Evolutionary conservation across 2,113 vertebrate genomes (phyloP).

Genomic region (Tor tambroides): DNA sequence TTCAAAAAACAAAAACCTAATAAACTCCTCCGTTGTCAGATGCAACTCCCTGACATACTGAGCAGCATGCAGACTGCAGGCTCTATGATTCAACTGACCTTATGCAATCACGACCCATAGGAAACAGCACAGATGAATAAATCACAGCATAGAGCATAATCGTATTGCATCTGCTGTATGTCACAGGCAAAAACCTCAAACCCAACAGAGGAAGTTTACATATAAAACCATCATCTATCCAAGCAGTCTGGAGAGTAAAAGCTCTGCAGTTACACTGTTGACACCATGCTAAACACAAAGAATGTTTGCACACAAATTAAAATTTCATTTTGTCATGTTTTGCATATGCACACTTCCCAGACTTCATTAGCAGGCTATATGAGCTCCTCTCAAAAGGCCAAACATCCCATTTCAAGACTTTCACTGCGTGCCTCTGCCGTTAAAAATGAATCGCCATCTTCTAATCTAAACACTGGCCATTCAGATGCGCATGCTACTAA

Average conservation of each 20-base stretch:
- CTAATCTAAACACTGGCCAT: conserved; percentile 73
- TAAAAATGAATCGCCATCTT: conserved; percentile 74
- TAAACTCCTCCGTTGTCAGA: conserved; percentile 39
- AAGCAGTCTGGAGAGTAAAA: background rate
- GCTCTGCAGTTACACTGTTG: background rate
- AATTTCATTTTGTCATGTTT: conserved; percentile 45
- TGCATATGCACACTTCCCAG: background rate
- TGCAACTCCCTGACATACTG: conserved; percentile 17
- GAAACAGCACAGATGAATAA: conserved; percentile 41
- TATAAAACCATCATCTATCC: conserved; percentile 33
- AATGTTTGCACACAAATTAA: conserved; percentile 23
- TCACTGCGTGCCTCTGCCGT: conserved; percentile 68
- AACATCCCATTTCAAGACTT: conserved; percentile 65
- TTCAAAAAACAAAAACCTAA: conserved; percentile 55
- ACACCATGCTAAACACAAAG: background rate
- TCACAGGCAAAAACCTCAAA: too few relatives aligned
- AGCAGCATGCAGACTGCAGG: conserved; percentile 24
- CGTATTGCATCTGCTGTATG: conserved; percentile 17
- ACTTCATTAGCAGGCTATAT: conserved; percentile 22
- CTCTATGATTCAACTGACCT: conserved; percentile 44
- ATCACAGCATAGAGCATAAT: conserved; percentile 44
- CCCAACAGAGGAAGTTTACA: too few relatives aligned
- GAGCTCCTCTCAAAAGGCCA: conserved; percentile 67
- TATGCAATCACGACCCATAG: conserved; percentile 35
- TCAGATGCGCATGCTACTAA: conserved; percentile 60